Evolutionary conservation across 2,113 vertebrate genomes (phyloP).

Genomic region (Scortum barcoo): DNA sequence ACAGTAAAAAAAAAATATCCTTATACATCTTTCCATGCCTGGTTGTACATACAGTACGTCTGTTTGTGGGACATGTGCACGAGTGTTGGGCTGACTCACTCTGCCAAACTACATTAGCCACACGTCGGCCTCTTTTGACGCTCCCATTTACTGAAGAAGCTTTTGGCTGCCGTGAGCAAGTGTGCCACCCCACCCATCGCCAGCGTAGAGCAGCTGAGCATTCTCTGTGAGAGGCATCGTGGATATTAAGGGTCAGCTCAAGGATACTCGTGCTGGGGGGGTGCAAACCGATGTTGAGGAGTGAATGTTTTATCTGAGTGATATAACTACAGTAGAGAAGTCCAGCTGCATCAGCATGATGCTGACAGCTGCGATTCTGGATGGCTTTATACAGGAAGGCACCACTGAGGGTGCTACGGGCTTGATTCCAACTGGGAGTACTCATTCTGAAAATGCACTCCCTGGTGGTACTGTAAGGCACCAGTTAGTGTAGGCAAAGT

Average conservation of each 20-base stretch:
- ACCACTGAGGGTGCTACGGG: slow-evolving; percentile 8
- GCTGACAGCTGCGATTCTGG: slow-evolving; percentile 46
- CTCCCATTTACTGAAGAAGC: slow-evolving; percentile 24
- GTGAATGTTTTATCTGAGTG: slow-evolving; percentile 50
- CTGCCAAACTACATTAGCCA: slow-evolving; percentile 4
- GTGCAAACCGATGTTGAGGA: slow-evolving; percentile 1
- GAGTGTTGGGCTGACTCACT: neutral
- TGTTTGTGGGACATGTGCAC: slow-evolving; percentile 22
- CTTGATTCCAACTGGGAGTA: slow-evolving; percentile 37
- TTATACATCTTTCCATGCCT: neutral
- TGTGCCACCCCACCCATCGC: slow-evolving; percentile 6
- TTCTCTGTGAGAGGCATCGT: slow-evolving; percentile 32
- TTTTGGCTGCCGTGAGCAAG: slow-evolving; percentile 29
- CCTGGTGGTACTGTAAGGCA: slow-evolving; percentile 34
- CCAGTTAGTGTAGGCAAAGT: slow-evolving; percentile 13
- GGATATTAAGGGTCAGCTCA: slow-evolving; percentile 53
- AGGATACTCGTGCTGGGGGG: slow-evolving; percentile 29
- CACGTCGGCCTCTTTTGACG: slow-evolving; percentile 21
- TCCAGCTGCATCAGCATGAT: slow-evolving; percentile 51
- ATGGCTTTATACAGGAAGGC: slow-evolving; percentile 29
- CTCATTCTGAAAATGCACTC: slow-evolving; percentile 36
- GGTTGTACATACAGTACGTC: neutral
- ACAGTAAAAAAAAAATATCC: neutral
- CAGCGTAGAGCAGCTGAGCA: slow-evolving; percentile 17
- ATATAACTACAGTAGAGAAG: slow-evolving; percentile 50